phyloP scores from a whole-genome alignment of 2,113 vertebrate species.

The Psilopogon haemacephalus region DNA sequence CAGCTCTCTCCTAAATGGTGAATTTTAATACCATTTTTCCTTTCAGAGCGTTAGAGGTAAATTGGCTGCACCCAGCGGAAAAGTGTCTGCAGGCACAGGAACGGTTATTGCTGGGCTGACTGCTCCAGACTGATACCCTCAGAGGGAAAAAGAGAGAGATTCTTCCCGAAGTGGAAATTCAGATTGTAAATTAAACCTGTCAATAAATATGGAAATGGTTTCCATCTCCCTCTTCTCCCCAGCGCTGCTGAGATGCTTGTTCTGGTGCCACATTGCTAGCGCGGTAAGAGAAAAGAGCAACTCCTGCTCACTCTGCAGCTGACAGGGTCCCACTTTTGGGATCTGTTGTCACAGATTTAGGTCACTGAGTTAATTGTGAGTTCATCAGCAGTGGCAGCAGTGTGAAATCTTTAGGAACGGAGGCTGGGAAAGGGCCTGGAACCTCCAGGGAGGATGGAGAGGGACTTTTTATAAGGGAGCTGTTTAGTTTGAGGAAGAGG shows the following conservation, averaged over 20 bases:
- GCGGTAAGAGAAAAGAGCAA: background rate
- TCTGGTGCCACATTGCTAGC: background rate
- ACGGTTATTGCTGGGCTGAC: slow-evolving; percentile 11
- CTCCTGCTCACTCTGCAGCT: background rate
- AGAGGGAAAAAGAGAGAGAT: slow-evolving; percentile 25
- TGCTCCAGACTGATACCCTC: slow-evolving; percentile 38
- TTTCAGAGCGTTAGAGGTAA: background rate
- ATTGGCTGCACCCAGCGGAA: background rate
- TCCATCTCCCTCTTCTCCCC: background rate
- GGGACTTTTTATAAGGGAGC: no score
- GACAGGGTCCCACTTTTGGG: background rate
- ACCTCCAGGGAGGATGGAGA: no score
- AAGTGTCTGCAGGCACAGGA: slow-evolving; percentile 33
- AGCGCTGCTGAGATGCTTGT: background rate
- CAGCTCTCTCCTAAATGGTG: background rate
- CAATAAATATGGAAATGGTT: slow-evolving; percentile 67
- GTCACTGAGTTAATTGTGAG: background rate
- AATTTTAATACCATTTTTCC: slow-evolving; percentile 29
- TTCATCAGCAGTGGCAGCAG: background rate
- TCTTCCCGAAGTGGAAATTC: slow-evolving; percentile 5
- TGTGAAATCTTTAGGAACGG: background rate
- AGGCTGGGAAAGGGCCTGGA: background rate
- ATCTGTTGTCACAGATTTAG: background rate
- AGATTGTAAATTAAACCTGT: slow-evolving; percentile 61
- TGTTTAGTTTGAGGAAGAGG: no score